These are phyloP conservation scores for Rallus limicola DNA, from an alignment of 2,113 vertebrate genomes.

Conservation along the genomic window DNA sequence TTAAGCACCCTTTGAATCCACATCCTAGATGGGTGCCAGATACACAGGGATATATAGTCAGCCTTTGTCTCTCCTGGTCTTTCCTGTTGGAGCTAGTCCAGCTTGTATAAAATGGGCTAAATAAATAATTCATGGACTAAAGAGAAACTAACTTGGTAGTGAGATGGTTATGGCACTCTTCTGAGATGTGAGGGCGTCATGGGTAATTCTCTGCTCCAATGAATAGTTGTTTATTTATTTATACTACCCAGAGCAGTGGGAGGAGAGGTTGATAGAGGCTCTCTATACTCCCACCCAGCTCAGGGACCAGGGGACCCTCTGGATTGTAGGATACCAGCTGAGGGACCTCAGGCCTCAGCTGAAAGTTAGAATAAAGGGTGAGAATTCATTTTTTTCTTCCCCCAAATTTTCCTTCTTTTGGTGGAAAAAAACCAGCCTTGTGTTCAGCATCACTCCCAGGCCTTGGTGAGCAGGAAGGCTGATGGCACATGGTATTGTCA, in stretches of 20 bases:
- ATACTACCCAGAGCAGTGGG: neutral
- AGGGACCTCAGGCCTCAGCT: neutral
- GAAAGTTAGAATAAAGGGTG: neutral
- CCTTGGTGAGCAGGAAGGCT: neutral
- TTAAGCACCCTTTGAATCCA: neutral
- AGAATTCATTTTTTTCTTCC: neutral
- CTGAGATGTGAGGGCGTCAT: neutral
- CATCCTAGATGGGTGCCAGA: neutral
- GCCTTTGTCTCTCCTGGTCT: conserved; percentile 1
- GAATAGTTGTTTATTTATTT: conserved; percentile 7
- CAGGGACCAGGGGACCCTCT: neutral
- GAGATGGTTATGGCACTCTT: neutral
- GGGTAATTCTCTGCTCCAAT: neutral
- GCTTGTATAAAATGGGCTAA: conserved; percentile 1
- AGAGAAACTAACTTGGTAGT: neutral
- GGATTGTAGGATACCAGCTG: neutral
- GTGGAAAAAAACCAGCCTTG: neutral
- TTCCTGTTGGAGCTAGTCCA: conserved; percentile 37
- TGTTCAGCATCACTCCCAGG: neutral
- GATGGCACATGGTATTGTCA: neutral
- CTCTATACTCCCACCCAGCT: neutral
- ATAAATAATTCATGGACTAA: conserved; percentile 27
- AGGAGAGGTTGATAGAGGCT: neutral
- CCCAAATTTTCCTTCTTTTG: neutral
- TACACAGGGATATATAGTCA: neutral